Evolutionary conservation across 2,797 vertebrate species (phyloP), one percentile per base, ranked within the genome.

Genomic region (Silurus lanzhouensis): DNA sequence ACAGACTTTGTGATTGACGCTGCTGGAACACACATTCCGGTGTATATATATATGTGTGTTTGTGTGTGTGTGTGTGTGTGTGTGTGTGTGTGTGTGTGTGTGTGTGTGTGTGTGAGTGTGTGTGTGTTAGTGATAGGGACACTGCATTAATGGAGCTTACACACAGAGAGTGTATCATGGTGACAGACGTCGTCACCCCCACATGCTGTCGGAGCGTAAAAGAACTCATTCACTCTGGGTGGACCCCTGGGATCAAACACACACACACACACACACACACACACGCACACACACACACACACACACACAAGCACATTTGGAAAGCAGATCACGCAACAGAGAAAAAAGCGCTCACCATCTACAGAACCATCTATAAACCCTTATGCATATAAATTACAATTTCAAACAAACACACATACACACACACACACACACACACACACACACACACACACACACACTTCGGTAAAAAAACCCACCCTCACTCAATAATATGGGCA

Each of bases 71-170:
- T n/a, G n/a, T n/a, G n/a, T n/a, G 44, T 72, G n/a, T 70, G 1
- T 71, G 19, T 46, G 14, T 2, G 14, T 19, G 66, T 68, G 31
- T 71, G 38, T 71, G 68, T 48, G 70, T 72, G 38, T 71, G 58
- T 60, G 58, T 60, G 58, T 60, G 58, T 60, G 58, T 60, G 58
- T 60, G 58, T 60, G 58, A 19, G 58, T 60, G 58, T 60, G 58
- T 60, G 58, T 60, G 58, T 60, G 74, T 31, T 25, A 55, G 48
- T 85, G 89, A 88, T 79, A 68, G 66, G 76, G 77, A 76, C 70
- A 82, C 77, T 44, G 75, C 74, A 66, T 82, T 89, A 90, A 95
- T 94, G 92, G 92, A 93, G 93, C 93, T 92, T 93, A 91, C 88
- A 87, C 84, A 91, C 87, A 2, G 88, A 91, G 91, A 91, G 91